Percentiles rank a stretch among this genome's conserved stretches.
Evolutionary conservation across 2,797 vertebrate species (phyloP).

Genomic region (Schizothorax lantsangensis): DNA sequence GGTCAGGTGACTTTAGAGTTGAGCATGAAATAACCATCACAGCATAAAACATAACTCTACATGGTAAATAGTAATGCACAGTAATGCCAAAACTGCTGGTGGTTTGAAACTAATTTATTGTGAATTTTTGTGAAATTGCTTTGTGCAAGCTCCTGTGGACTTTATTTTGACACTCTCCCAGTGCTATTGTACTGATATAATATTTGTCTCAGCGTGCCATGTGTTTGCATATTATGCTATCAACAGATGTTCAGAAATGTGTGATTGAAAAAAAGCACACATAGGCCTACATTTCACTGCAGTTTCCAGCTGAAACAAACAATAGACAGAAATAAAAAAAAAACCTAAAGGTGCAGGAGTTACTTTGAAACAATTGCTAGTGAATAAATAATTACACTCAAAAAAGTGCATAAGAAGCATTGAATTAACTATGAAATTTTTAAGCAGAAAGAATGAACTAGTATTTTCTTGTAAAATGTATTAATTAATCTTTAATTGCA

Average conservation of each 20-base stretch:
- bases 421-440: neutral
- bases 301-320: neutral
- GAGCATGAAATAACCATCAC: conserved; percentile 57
- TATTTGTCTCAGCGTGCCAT: neutral
- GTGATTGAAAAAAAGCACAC: neutral
- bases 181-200: neutral
- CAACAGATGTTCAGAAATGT: neutral
- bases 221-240: neutral
- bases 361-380: neutral
- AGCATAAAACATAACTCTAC: conserved; percentile 11
- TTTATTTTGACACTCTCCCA: neutral
- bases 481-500: neutral
- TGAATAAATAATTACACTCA: neutral
- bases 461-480: neutral
- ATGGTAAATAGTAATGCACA: neutral
- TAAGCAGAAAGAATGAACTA: neutral
- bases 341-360: too few species aligned
- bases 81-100: neutral
- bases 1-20: conserved; percentile 74
- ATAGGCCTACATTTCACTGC: neutral
- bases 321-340: neutral
- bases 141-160: neutral
- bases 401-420: neutral
- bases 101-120: neutral
- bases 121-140: neutral